Base-by-base conservation (phyloP, 2,888 invertebrate genomes). In the Seira musarum region DNA sequence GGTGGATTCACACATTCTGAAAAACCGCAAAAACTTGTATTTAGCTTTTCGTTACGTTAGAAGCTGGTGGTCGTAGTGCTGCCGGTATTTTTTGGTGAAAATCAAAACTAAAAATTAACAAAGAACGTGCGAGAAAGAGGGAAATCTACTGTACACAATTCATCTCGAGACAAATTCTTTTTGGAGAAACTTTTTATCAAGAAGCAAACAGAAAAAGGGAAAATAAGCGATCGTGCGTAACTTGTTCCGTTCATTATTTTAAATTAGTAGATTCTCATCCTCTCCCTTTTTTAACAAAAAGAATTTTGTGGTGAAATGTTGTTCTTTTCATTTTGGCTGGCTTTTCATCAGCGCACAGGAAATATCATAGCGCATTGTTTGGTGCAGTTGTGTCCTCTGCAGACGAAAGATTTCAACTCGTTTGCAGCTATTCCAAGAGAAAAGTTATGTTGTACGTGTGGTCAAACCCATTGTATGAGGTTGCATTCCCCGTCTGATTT, bases 181-280 rank as follows among this genome's bases (percentile, higher is more conserved):
- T 19, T 24, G 40, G 46, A 64, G 19, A 49, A 74, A 74, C 49
- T 67, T 22, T 67, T 8, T 57, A 69, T 67, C 67, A 67, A 10
- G 40, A 46, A 63, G 22, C 40, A 71, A 74, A 66, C 60, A 40
- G 40, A 13, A 40, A 40, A 60, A 61, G 60, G 69, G 22, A 63
- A 76, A 66, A 25, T 60, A 64, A 49, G 75, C 63, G 75, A 76
- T 76, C 75, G 75, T 76, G 75, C 75, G 75, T 68, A 68, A 69
- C 75, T 49, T 76, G 75, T 63, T 76, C 67, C 22, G 68, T 76
- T 76, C 75, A 76, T 76, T 76, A 76, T 76, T 76, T 76, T 76
- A 76, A 76, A 76, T 76, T 76, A 76, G 75, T 66, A 35, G 61
- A 35, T 76, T 76, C 64, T 69, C 57, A 15, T 49, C n/a, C 49